Percentiles rank a stretch among this genome's conserved stretches.
These are phyloP conservation scores for Cairina moschata DNA, from an alignment of 2,113 vertebrate species.

Conservation along the genomic window DNA sequence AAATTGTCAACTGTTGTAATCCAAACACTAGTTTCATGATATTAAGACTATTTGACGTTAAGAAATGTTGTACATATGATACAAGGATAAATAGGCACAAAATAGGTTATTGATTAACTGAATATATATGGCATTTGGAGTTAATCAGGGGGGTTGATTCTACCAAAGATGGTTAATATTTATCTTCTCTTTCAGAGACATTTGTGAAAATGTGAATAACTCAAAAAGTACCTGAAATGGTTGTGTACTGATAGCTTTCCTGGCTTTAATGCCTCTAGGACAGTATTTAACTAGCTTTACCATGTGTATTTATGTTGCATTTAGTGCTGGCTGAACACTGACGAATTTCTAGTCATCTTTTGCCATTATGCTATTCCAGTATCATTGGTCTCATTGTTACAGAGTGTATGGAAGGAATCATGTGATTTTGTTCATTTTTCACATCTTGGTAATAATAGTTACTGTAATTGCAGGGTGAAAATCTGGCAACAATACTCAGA, in stretches of 20 bases:
- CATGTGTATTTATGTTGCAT: neutral
- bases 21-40: neutral
- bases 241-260: neutral
- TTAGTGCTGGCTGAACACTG: neutral
- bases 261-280: neutral
- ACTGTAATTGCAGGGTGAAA: neutral
- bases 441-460: neutral
- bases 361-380: neutral
- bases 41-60: neutral
- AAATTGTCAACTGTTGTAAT: neutral
- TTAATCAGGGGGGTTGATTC: neutral
- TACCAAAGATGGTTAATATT: neutral
- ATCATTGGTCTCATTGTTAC: neutral
- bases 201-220: neutral
- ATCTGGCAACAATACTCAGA: neutral
- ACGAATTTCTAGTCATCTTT: neutral
- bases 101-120: neutral
- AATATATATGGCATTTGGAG: neutral
- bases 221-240: neutral
- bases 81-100: neutral
- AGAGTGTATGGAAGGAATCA: neutral
- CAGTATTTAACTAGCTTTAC: neutral
- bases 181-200: neutral
- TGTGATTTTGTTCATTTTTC: constrained; percentile 10
- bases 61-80: neutral